Evolutionary conservation across 2,797 vertebrate species (phyloP).

Genomic region (Mycteria americana): DNA sequence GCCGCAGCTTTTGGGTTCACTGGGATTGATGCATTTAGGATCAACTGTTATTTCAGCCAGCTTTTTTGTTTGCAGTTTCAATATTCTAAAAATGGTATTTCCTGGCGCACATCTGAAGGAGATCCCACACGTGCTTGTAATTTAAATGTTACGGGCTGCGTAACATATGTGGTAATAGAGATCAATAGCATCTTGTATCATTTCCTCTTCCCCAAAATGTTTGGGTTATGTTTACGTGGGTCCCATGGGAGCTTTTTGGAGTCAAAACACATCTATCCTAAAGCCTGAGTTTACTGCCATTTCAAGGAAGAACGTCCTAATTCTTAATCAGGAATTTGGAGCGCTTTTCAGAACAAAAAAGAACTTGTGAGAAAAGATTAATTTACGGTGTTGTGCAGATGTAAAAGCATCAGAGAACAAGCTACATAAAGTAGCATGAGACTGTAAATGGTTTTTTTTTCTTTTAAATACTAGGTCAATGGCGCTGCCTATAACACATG

Average conservation of each 20-base stretch:
- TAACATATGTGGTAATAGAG: not conserved
- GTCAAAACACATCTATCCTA: not conserved
- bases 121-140: conserved; percentile 55
- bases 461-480: not conserved
- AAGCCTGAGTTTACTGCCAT: not conserved
- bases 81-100: conserved; percentile 61
- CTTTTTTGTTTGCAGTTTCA: conserved; percentile 6
- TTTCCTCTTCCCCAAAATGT: not conserved
- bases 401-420: not conserved
- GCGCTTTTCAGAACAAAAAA: not conserved
- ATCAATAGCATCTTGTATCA: not conserved
- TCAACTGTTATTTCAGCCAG: not conserved
- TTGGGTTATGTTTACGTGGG: not conserved
- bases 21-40: not conserved
- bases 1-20: not conserved
- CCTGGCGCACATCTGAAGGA: conserved; percentile 47
- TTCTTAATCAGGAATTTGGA: not conserved
- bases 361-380: not conserved
- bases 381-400: not conserved
- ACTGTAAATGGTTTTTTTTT: not conserved
- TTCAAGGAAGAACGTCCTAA: not conserved
- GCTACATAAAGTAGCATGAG: not conserved
- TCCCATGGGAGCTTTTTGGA: not conserved
- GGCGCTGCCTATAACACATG: not conserved
- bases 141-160: conserved; percentile 16